These are phyloP conservation scores for Holocentrus rufus DNA, from an alignment of 2,797 vertebrate species.

Conservation along the genomic window DNA sequence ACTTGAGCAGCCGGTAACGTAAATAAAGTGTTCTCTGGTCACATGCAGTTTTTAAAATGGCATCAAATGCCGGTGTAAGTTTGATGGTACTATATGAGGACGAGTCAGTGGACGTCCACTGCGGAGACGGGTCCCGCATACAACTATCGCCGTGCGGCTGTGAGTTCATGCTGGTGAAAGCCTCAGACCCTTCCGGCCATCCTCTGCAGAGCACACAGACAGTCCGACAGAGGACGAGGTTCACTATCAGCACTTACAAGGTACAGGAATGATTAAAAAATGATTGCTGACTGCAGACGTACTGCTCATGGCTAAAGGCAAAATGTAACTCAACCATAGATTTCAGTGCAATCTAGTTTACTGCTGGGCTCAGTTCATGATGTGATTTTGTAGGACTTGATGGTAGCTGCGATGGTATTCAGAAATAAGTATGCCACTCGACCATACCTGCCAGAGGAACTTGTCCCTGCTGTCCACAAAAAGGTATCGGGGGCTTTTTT, in stretches of 20 bases:
- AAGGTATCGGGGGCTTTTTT: constrained; percentile 74
- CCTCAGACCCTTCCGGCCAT: constrained; percentile 67
- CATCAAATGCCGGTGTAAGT: constrained; percentile 46
- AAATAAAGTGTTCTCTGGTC: too few relatives aligned
- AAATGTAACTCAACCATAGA: too few relatives aligned
- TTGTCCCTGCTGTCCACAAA: constrained; percentile 80
- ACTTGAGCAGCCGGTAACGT: too few relatives aligned
- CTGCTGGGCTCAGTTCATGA: too few relatives aligned
- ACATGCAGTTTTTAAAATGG: constrained; percentile 41
- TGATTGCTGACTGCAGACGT: too few relatives aligned
- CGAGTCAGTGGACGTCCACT: constrained; percentile 84
- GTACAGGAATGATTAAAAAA: too few relatives aligned
- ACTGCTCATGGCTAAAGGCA: too few relatives aligned
- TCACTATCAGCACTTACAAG: constrained; percentile 84
- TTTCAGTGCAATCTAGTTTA: too few relatives aligned
- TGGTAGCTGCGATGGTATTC: constrained; percentile 85
- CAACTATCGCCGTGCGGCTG: constrained; percentile 89
- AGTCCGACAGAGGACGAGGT: constrained; percentile 86
- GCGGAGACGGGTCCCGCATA: constrained; percentile 77
- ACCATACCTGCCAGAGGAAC: constrained; percentile 85
- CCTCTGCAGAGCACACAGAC: constrained; percentile 75
- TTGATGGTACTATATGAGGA: constrained; percentile 85
- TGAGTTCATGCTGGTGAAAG: constrained; percentile 84
- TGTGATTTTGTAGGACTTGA: constrained; percentile 75
- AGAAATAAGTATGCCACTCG: constrained; percentile 85